Evolutionary conservation across 2,797 vertebrate species (phyloP), one percentile per base, ranked within the genome.

Genomic region (Malurus leucopterus): DNA sequence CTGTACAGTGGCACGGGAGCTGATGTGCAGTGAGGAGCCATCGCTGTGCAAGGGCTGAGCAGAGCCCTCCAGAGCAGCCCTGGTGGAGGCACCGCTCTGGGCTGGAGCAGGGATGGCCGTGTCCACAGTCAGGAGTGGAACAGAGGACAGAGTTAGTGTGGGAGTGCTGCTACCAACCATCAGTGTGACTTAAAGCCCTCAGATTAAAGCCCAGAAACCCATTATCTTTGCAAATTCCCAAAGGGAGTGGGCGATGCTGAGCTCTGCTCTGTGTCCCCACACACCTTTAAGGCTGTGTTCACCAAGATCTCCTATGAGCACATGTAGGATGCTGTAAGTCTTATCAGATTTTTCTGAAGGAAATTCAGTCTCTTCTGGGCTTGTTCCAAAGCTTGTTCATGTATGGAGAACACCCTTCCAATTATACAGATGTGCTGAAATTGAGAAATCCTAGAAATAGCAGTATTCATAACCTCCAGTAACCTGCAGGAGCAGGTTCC

Each of bases 1-100:
- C 18, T 93, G 91, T 95, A 92, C 87, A 94, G 63, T 93, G 94
- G 86, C 93, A 62, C 62, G 92, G 91, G 77, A 95, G 84, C 6
- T 95, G 93, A 91, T 11, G 9, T 82, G 88, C 53, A 84, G 95
- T 89, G 80, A 94, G 94, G 62, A 24, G 58, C 72, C 71, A 81
- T 84, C 3, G 0, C 67, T 8, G 1, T 67, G 76, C 81, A 84
- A 68, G 13, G 77, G 94, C 95, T 88, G 84, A 93, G 83, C 54
- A 50, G 74, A 95, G 77, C 57, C 75, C 79, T 62, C 84, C 86
- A 67, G 74, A 93, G 54, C 36, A 78, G 63, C 88, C 85, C 71
- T 83, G 65, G 85, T 15, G 67, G 70, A 84, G 58, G 55, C 6
- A 1, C 62, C 73, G 61, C 47, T 38, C 29, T 1, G 7, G 70